A percentile compares a stretch with the other conserved stretches of the same genome.
Conservation (phyloP, 2,888 invertebrate genomes). For the Hermaeophaga mercurialis region DNA sequence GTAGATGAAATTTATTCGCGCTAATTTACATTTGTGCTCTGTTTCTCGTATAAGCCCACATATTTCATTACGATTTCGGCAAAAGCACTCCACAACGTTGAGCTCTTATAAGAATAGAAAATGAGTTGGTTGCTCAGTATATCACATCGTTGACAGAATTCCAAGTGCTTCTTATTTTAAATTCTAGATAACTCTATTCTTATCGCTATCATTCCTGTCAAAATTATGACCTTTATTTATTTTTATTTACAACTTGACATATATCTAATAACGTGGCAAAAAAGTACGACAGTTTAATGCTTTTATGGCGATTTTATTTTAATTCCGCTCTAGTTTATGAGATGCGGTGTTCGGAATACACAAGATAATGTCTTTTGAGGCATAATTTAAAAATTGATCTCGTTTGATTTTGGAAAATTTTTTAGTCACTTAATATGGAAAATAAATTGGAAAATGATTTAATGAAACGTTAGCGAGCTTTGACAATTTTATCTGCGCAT, state of each 20-base stretch:
- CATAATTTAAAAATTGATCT: too few species aligned
- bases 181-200: constrained; percentile 23
- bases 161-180: constrained; percentile 23
- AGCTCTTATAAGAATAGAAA: constrained; percentile 26
- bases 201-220: constrained; percentile 9
- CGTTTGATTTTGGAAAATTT: too few species aligned
- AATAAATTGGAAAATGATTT: too few species aligned
- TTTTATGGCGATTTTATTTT: constrained; percentile 1
- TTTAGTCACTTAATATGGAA: too few species aligned
- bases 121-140: constrained; percentile 26
- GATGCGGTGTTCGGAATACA: too few species aligned
- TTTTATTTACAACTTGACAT: constrained; percentile 19
- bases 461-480: too few species aligned
- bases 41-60: constrained; percentile 39
- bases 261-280: constrained; percentile 1
- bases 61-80: constrained; percentile 45
- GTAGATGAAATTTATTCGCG: constrained; percentile 40
- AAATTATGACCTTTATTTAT: constrained; percentile 22
- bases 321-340: background rate
- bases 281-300: background rate
- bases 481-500: too few species aligned
- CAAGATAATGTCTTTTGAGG: too few species aligned
- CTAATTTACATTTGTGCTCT: constrained; percentile 44
- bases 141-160: constrained; percentile 26
- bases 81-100: constrained; percentile 31